Base-by-base conservation (phyloP, 2,888 invertebrate genomes). In the Drosophila hamatofila region DNA sequence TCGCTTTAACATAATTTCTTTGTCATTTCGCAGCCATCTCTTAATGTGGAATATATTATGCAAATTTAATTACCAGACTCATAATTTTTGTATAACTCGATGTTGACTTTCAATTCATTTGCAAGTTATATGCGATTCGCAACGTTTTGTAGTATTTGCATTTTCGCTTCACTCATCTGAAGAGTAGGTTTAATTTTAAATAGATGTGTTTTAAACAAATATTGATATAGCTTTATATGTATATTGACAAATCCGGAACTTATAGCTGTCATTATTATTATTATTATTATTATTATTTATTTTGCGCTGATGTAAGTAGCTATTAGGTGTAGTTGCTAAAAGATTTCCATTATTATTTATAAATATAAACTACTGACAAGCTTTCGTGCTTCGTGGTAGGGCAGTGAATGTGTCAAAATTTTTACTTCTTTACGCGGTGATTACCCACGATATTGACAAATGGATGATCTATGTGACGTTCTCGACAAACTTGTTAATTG, bases 61-160 rank as follows among this genome's bases (percentile, higher is more conserved):
- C 58, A 55, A 61, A 66, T 61, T 37, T 11, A 30, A 8, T 27
- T 27, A 56, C 39, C 39, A 21, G 39, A 55, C 48, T 21, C 55
- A 46, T 62, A 58, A 58, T 59, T 59, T 72, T 8, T 6, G 35
- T 39, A 46, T 23, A 25, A 54, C 41, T 35, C 11, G 12, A 18
- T 54, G 46, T 33, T 54, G 30, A 12, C 58, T 57, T 52, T 64
- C 35, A 25, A 33, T 57, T 72, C 44, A 60, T 78, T 61, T 60
- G 51, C 72, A 58, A 71, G n/a, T 57, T 21, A 14, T 33, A 7
- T 54, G 14, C 18, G 58, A 66, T 55, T 39, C 33, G 57, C 35
- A 52, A 46, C 35, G 37, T 42, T 33, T 18, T 16, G 16, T 23
- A 30, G 33, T 30, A 11, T 21, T 33, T 18, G 8, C 9, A 27